phyloP scores from a whole-genome alignment of 2,797 vertebrate genomes.

The Fundulus diaphanus region DNA sequence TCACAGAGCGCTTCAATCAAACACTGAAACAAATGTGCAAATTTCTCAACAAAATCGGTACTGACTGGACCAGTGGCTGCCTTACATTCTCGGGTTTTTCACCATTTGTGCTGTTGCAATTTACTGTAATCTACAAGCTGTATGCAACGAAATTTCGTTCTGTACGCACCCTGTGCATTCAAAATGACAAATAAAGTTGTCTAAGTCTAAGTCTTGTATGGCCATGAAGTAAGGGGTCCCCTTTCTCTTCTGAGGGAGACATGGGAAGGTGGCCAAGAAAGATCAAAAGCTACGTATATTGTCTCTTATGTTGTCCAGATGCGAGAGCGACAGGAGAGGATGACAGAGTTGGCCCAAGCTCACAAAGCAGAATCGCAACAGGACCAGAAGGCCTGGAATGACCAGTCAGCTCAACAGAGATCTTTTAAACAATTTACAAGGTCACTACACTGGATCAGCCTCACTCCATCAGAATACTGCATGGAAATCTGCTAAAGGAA shows the following conservation, averaged over 20 bases:
- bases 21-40: too few relatives aligned
- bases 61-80: too few relatives aligned
- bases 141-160: too few relatives aligned
- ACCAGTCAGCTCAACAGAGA: not conserved
- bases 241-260: constrained; percentile 1
- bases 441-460: not conserved
- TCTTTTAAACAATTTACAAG: not conserved
- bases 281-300: not conserved
- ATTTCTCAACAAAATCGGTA: too few relatives aligned
- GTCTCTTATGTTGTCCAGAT: not conserved
- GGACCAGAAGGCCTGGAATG: not conserved
- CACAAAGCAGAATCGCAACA: not conserved
- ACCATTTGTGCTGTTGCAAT: too few relatives aligned
- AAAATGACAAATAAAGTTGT: too few relatives aligned
- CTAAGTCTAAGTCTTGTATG: too few relatives aligned
- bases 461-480: not conserved
- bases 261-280: not conserved
- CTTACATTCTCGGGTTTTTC: too few relatives aligned
- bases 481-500: not conserved
- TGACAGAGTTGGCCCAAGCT: not conserved
- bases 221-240: not conserved
- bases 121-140: too few relatives aligned
- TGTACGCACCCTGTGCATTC: too few relatives aligned
- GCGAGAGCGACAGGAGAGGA: not conserved
- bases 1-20: too few relatives aligned